Evolutionary conservation across 2,888 invertebrate genomes (phyloP), one percentile per base, ranked within the genome.

Genomic region (Minunthozetes semirufus): DNA sequence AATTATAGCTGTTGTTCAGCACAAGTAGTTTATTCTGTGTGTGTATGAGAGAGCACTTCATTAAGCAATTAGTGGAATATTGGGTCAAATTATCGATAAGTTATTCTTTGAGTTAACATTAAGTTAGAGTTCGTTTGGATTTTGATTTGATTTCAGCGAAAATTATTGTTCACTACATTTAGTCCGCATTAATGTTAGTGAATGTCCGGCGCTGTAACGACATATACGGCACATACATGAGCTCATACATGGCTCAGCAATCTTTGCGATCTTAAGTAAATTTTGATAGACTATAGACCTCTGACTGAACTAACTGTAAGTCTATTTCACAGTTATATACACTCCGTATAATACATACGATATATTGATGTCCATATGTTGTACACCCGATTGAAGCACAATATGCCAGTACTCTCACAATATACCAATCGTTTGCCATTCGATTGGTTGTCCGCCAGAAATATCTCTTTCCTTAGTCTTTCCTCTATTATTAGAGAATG

Each of bases 331-430:
- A 33, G 33, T 33, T 33, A 33, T 33, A 33, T 33, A 33, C 33
- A 33, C 33, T 33, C 33, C 33, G 33, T 33, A 33, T 33, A 33
- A 33, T 33, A 33, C 33, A 33, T 33, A 33, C 33, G 33, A 33
- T 33, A 33, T 33, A 33, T 33, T 66, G 33, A 15, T 68, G 68
- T 68, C 68, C 68, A 68, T 68, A 68, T 68, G 68, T 42, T 33
- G 68, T 63, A 17, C 11, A 25, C 2, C 11, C 56, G 25, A 56
- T 25, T 56, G 25, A 25, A 11, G 56, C 25, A n/a, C 56, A 56
- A 56, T 56, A 25, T 56, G 56, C 25, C 56, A 13, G 22, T 25
- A 25, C 56, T 3, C 56, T 63, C n/a, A n/a, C 15, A 61, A 8
- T 25, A 15, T 13, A n/a, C 27, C 13, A 13, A 63, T 38, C 17